Evolutionary conservation across 1,140 invertebrate species (phyloP), one percentile per base, ranked within the genome.

Genomic region (Saccostrea cuccullata): DNA sequence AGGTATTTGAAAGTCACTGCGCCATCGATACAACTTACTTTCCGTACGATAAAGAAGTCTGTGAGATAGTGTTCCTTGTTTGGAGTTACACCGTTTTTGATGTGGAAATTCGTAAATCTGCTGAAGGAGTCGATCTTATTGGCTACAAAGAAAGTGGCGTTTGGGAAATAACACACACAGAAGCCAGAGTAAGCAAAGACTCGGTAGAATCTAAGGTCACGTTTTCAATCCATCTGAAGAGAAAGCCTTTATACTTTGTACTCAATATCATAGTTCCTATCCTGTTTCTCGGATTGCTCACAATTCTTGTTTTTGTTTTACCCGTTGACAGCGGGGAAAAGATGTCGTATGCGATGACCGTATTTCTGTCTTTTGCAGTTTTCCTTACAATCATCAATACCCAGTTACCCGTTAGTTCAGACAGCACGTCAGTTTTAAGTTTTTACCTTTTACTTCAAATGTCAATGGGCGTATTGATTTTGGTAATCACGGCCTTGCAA

Each of bases 21-120:
- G 97, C 98, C 96, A 98, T 99, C 91, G 97, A 99, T 95, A 94
- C 97, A 56, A 94, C 94, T 20, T 94, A 96, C 20, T 97, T 97
- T 97, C 97, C 97, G 0, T 97, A 96, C 88, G 97, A 97, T 93
- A 94, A 94, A 26, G 97, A 97, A 91, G 95, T 91, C 0, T 98
- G 97, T 92, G 92, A 91, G 4, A 90, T 97, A 2, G 88, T 86
- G 20, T 86, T 91, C 30, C 87, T 88, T 23, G 89, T 93, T 5
- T 92, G 91, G 91, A 82, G 87, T 11, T 92, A 91, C 87, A 82
- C 89, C n/a, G 77, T 77, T 5, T 60, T 83, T 20, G 87, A 93
- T 55, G 94, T 96, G 0, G 95, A 96, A 89, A 93, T 96, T 12
- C 95, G 93, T 30, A 96, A 96, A 89, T 93, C 95, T 55, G 95